A percentile compares a stretch with the other conserved stretches of the same genome.
Evolutionary conservation across 2,888 invertebrate genomes (phyloP).

Genomic region (Limnephilus rhombicus): DNA sequence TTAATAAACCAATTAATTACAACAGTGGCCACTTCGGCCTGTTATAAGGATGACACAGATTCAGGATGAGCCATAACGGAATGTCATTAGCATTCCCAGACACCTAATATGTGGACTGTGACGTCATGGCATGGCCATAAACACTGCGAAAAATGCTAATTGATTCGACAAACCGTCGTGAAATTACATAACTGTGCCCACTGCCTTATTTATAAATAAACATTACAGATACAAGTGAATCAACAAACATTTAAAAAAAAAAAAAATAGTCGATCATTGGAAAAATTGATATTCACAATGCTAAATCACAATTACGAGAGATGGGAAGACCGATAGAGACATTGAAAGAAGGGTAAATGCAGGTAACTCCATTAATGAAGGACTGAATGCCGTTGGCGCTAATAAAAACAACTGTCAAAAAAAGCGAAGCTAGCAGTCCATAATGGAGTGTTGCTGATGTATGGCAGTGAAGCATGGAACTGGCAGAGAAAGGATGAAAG

Average conservation of each 20-base stretch:
- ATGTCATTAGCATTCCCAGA: neutral
- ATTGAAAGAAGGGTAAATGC: too few species aligned
- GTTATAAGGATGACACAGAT: neutral
- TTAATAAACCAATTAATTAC: neutral
- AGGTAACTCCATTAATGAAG: too few species aligned
- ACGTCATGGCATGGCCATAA: neutral
- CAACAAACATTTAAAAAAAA: neutral
- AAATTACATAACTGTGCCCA: neutral
- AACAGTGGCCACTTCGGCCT: neutral
- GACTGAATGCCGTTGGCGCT: too few species aligned
- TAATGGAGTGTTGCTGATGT: too few species aligned
- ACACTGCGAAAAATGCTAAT: neutral
- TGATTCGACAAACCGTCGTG: neutral
- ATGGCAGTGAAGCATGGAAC: too few species aligned
- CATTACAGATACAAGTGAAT: neutral
- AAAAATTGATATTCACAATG: neutral
- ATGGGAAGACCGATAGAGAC: too few species aligned
- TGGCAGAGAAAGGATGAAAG: too few species aligned
- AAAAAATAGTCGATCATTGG: neutral
- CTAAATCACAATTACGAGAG: neutral
- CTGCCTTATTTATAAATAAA: slow-evolving; percentile 5
- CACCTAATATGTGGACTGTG: neutral
- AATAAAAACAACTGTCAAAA: too few species aligned
- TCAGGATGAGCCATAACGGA: neutral
- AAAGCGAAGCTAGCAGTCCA: too few species aligned